Evolutionary conservation across 30 jellyfish, hydroid and myxozoan species (phyloP).

Genomic region (Cassiopea andromeda): DNA sequence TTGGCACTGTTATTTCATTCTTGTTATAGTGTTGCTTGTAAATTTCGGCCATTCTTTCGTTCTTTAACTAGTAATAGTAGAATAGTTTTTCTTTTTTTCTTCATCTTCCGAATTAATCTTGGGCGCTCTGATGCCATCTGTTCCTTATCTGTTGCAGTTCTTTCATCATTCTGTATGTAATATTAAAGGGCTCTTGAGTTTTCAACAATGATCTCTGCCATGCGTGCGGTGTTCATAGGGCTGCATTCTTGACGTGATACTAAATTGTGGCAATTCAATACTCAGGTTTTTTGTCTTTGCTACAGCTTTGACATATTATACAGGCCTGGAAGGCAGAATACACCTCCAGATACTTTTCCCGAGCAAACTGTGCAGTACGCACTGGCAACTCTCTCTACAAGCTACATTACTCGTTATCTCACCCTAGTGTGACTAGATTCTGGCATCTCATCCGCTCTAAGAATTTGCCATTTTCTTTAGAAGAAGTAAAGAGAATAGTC

Average conservation of each 20-base stretch:
- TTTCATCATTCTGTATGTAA: background rate
- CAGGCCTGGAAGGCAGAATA: too few relatives aligned
- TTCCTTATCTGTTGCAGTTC: background rate
- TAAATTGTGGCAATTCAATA: too few relatives aligned
- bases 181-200: background rate
- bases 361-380: too few relatives aligned
- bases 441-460: too few relatives aligned
- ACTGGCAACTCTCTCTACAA: too few relatives aligned
- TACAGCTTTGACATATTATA: too few relatives aligned
- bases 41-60: background rate
- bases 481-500: too few relatives aligned
- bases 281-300: too few relatives aligned
- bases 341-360: too few relatives aligned
- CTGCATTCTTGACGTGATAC: background rate
- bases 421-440: too few relatives aligned
- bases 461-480: too few relatives aligned
- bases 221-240: background rate
- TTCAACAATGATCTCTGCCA: background rate
- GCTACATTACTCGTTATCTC: too few relatives aligned
- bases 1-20: background rate
- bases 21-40: background rate
- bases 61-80: background rate
- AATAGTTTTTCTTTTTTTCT: background rate
- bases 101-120: background rate
- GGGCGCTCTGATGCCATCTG: background rate